Evolutionary conservation across 2,888 invertebrate species (phyloP).

Genomic region (Polymixis lichenea): DNA sequence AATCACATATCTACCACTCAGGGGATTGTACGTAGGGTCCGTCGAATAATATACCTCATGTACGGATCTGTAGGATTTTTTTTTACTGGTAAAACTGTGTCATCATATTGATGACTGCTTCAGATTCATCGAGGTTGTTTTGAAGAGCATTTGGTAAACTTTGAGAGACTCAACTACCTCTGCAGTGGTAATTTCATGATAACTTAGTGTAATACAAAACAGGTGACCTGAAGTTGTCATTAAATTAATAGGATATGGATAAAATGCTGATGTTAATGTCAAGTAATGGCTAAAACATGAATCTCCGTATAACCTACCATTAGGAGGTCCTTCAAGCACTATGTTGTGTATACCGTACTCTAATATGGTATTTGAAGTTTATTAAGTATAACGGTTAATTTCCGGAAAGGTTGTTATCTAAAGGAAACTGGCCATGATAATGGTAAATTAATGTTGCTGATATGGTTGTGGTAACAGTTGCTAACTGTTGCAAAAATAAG

Average conservation of each 20-base stretch:
- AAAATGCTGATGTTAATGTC: background rate
- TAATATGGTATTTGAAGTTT: background rate
- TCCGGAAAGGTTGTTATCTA: background rate
- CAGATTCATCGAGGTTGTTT: background rate
- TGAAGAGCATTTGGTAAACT: background rate
- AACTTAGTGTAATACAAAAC: background rate
- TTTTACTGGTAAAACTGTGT: background rate
- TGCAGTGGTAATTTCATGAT: background rate
- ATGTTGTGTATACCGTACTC: background rate
- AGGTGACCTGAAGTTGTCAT: background rate
- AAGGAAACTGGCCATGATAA: constrained; percentile 20
- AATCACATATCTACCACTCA: too few species aligned
- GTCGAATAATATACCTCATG: too few species aligned
- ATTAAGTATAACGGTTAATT: background rate
- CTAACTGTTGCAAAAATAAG: too few species aligned
- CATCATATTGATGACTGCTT: background rate
- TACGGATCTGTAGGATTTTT: background rate
- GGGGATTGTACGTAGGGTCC: too few species aligned
- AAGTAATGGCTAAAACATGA: background rate
- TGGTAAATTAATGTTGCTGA: background rate
- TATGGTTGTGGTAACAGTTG: constrained; percentile 8
- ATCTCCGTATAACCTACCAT: background rate
- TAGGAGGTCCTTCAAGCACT: background rate
- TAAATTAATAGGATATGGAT: background rate
- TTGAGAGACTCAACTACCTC: background rate